These are phyloP conservation scores for Vollenhovia emeryi DNA, from an alignment of 1,140 invertebrate species.

Conservation along the genomic window DNA sequence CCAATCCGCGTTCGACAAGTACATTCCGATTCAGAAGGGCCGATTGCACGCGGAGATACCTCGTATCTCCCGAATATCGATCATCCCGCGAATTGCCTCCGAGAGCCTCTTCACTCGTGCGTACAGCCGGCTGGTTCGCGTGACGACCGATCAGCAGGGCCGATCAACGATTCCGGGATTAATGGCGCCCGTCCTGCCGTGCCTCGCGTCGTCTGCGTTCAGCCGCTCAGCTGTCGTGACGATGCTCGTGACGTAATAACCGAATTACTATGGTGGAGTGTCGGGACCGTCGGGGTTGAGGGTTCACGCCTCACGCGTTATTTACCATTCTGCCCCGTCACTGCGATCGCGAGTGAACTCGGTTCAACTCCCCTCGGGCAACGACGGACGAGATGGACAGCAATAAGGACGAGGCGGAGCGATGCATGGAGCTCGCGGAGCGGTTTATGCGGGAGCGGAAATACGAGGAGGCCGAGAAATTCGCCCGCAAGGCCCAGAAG, in stretches of 20 bases:
- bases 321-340: constrained; percentile 76
- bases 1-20: too few species aligned
- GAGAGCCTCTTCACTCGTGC: neutral
- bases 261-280: constrained; percentile 53
- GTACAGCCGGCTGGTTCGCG: neutral
- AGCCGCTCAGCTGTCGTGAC: neutral
- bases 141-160: neutral
- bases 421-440: constrained; percentile 94
- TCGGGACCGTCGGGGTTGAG: neutral
- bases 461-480: constrained; percentile 94
- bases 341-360: neutral
- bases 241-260: constrained; percentile 65
- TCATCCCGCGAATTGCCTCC: neutral
- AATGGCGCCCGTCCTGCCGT: neutral
- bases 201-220: neutral
- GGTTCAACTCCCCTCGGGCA: neutral
- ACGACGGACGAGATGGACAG: constrained; percentile 90
- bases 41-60: neutral
- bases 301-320: constrained; percentile 50
- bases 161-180: neutral
- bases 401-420: constrained; percentile 97
- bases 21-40: neutral
- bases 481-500: constrained; percentile 94
- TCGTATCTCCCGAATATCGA: neutral
- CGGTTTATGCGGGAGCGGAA: constrained; percentile 91